Evolutionary conservation across 2,113 vertebrate genomes (phyloP).

Genomic region (Nestor notabilis): DNA sequence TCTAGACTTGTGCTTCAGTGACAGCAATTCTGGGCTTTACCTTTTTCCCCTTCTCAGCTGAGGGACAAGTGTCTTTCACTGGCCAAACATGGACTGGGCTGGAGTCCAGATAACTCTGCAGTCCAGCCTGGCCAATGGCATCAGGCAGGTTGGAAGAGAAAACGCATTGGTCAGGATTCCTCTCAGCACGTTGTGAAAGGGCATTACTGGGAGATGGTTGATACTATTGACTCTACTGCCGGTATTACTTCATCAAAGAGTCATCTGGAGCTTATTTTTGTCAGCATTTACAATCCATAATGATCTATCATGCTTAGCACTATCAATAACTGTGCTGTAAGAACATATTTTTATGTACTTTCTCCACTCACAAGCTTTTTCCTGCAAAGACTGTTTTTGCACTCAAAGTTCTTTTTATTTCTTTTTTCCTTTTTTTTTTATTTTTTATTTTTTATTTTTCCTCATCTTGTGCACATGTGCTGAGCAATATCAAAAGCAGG

Average conservation of each 20-base stretch:
- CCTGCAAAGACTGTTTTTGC: background rate
- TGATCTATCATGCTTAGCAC: background rate
- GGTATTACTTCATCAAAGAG: background rate
- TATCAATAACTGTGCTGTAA: background rate
- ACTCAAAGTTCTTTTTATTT: background rate
- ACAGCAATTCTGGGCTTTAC: background rate
- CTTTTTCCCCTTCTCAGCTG: background rate
- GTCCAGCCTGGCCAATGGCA: background rate
- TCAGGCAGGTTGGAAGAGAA: background rate
- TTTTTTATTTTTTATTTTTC: background rate
- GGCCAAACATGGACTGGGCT: background rate
- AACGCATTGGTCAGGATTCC: fast-evolving
- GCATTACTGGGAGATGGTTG: background rate
- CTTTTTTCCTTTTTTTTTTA: no score
- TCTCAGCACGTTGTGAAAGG: fast-evolving
- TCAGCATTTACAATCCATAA: background rate
- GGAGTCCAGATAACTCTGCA: background rate
- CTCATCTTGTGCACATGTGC: background rate
- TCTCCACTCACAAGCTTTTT: background rate
- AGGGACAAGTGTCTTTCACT: background rate
- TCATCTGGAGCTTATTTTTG: background rate
- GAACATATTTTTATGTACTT: background rate
- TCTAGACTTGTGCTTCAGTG: background rate
- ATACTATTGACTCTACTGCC: background rate
- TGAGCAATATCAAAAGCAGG: conserved; percentile 50